Evolutionary conservation across 2,113 vertebrate genomes (phyloP), one percentile per base, ranked within the genome.

Genomic region (Callaeas wilsoni): DNA sequence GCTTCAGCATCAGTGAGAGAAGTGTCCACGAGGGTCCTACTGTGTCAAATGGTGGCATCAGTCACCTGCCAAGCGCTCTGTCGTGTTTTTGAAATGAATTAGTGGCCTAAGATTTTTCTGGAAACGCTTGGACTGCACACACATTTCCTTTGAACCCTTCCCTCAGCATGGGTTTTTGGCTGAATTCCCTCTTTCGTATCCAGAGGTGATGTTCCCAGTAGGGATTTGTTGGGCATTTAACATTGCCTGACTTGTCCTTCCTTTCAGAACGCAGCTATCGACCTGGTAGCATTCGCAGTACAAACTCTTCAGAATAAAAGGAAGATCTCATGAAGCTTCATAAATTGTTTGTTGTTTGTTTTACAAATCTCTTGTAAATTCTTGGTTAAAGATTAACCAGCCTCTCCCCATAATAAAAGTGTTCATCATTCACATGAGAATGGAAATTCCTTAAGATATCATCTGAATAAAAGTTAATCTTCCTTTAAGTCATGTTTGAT

Each of bases 331-430:
- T 16, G 37, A 75, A 94, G 19, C 69, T 87, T 89, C 4, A 0
- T 41, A 60, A 89, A 41, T 79, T 96, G 86, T 87, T 87, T 79
- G 46, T 73, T 93, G 79, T 46, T 94, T 95, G 80, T 94, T 93
- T 94, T 83, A 86, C 60, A 26, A 71, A 90, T 47, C 55, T 63
- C 79, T 81, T 92, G 80, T 94, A 95, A 95, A 94, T 64, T 92
- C 39, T 71, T 89, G 79, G 83, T 81, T 90, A 84, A 84, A 86
- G 76, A 67, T 89, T 91, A 94, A 90, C 68, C 78, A 67, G 91
- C 82, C 92, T 92, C 75, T 95, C 90, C 93, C 90, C n/a, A 0
- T 90, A 84, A 89, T 96, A 87, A 95, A 96, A 92, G 33, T 81
- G 85, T 88, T 94, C 76, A 33, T 90, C 49, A 5, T 44, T 90